Evolutionary conservation across 1,140 invertebrate genomes (phyloP), one percentile per base, ranked within the genome.

Genomic region (Papilio xuthus): DNA sequence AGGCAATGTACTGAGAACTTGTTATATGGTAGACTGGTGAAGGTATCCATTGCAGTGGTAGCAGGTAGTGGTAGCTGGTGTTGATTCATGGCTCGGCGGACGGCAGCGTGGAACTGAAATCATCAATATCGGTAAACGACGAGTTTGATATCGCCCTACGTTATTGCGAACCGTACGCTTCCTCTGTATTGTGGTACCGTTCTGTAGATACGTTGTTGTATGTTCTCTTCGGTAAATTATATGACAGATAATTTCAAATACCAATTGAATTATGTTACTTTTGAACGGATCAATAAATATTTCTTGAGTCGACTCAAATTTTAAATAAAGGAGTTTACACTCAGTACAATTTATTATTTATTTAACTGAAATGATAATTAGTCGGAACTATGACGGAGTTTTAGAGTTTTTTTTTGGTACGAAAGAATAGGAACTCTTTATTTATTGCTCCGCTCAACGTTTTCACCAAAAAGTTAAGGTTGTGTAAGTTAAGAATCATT

Each of bases 61-160:
- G 53, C 83, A 87, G 84, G 84, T 87, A 88, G 83, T 37, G 32
- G 32, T 37, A 37, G 32, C 32, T 84, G 83, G 83, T 71, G 76
- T 84, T 87, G 88, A 89, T 89, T 86, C 86, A 89, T 87, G 82
- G 83, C 84, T 83, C 81, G 83, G 79, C 81, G 86, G 84, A 84
- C 81, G 86, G 75, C 77, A 78, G 80, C 80, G 81, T 80, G 82
- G 82, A 56, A 80, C 83, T 86, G 80, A 78, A 87, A 83, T 86
- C 89, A 88, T 90, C 88, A 89, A 89, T 89, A 88, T 88, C 83
- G 84, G 84, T 83, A 9, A 86, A 83, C 85, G 82, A 69, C 74
- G 78, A 82, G 82, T 87, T 83, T 87, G 85, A 86, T 89, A 86
- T 83, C 83, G 82, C 63, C 63, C 50, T 18, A 44, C 83, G 82